Evolutionary conservation across 2,797 vertebrate genomes (phyloP), one percentile per base, ranked within the genome.

Genomic region (Streptopelia turtur): DNA sequence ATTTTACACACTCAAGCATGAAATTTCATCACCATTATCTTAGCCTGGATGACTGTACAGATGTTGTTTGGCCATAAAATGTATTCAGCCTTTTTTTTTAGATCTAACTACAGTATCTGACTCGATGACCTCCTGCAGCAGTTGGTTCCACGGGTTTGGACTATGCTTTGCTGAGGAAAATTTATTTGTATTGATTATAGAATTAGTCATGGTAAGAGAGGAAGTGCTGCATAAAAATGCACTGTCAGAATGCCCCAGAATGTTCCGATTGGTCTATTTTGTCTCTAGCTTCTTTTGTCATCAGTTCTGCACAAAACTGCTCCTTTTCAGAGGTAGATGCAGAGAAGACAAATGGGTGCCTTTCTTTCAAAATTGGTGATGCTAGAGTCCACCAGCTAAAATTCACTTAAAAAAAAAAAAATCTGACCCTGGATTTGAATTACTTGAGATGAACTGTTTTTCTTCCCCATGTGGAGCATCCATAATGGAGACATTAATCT

Each of bases 11-110:
- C 94, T 97, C 94, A 96, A 96, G 97, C 96, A 97, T 96, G 97
- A 97, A 97, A 97, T 97, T 97, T 96, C 97, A 97, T 97, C 96
- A 97, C 96, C 96, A 96, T 97, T 97, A 97, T 96, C 94, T 96
- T 94, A 96, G 96, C 95, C 94, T 97, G 96, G 94, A 91, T 94
- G 95, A 89, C 93, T 95, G 74, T 97, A 96, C 97, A 97, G 97
- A 95, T 97, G 97, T 97, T 97, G 90, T 97, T 97, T 95, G 92
- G 92, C 90, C 95, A 94, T 96, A 95, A 97, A 97, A 96, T 91
- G 79, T 93, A 96, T 94, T 90, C 89, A 83, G 79, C 52, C 87
- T 96, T 94, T 95, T 96, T 93, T 31, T 96, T 93, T 28, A 96
- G 91, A 90, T 83, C 90, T 92, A 85, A 68, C 93, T 84, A 47